Conservation (phyloP, 2,888 invertebrate species). For the Slavum lentiscoides region DNA sequence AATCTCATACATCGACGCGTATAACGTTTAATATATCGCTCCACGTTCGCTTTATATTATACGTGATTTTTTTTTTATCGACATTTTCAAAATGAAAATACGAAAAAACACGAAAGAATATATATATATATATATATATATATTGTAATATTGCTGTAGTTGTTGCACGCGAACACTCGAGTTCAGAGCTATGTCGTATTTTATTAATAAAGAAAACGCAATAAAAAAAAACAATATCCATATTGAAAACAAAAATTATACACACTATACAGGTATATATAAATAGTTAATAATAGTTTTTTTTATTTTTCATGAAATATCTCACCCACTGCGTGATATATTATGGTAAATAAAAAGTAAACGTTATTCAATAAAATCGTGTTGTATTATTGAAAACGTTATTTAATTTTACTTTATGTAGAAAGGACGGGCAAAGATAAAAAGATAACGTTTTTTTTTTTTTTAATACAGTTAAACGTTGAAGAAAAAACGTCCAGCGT, state of each 20-base stretch:
- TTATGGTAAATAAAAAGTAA: too few species aligned
- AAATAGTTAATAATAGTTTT: not conserved
- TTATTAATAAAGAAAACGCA: conserved; percentile 7
- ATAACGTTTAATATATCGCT: not conserved
- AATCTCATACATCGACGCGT: not conserved
- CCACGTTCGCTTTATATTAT: not conserved
- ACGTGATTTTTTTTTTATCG: not conserved
- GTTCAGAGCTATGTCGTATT: not conserved
- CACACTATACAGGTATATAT: too few species aligned
- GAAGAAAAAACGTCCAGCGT: too few species aligned
- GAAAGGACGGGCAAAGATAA: too few species aligned
- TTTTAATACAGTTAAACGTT: too few species aligned
- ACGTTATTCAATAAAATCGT: too few species aligned
- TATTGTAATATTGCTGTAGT: not conserved
- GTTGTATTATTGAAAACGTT: too few species aligned
- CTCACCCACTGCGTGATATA: too few species aligned
- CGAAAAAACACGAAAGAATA: not conserved
- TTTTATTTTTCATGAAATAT: not conserved
- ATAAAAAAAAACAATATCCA: conserved; percentile 20
- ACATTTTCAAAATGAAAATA: conserved; percentile 3
- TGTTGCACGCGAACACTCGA: not conserved
- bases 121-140: too few species aligned
- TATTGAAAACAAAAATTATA: conserved; percentile 7
- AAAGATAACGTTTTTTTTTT: too few species aligned
- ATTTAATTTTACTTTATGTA: too few species aligned